Conservation (phyloP, 2,888 invertebrate genomes). For the Brachynemurus nebulosus region DNA sequence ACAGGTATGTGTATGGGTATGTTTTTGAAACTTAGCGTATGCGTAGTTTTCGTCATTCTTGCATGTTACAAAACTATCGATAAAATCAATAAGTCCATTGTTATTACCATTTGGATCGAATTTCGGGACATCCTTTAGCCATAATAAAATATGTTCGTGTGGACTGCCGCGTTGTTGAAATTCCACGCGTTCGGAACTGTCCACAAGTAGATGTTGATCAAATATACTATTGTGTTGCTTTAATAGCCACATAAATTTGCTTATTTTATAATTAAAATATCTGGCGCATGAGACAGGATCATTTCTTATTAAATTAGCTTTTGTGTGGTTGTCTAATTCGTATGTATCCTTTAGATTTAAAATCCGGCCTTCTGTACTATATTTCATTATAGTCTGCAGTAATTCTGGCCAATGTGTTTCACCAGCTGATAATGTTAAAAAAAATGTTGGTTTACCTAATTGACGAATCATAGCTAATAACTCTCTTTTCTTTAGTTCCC, state of each 20-base stretch:
- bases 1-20: constrained; percentile 18
- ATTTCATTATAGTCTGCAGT: constrained; percentile 10
- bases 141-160: constrained; percentile 15
- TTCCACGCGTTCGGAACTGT: constrained; percentile 18
- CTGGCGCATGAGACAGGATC: constrained; percentile 19
- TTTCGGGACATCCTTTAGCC: constrained; percentile 14
- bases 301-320: constrained; percentile 16
- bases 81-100: constrained; percentile 11
- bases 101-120: constrained; percentile 6
- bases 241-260: constrained; percentile 11
- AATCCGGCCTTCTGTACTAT: neutral
- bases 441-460: constrained; percentile 16
- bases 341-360: constrained; percentile 6
- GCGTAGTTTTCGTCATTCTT: constrained; percentile 16
- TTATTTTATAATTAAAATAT: constrained; percentile 13
- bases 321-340: constrained; percentile 11
- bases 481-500: constrained; percentile 17
- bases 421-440: constrained; percentile 16
- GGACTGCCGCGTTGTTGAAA: constrained; percentile 20
- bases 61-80: constrained; percentile 18
- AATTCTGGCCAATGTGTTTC: constrained; percentile 16
- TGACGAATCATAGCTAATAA: constrained; percentile 18
- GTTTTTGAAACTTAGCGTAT: constrained; percentile 14
- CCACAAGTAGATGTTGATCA: constrained; percentile 10
- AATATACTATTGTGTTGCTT: constrained; percentile 12